Evolutionary conservation across 2,888 invertebrate genomes (phyloP), one percentile per base, ranked within the genome.

Genomic region (Polymixis flavicincta): DNA sequence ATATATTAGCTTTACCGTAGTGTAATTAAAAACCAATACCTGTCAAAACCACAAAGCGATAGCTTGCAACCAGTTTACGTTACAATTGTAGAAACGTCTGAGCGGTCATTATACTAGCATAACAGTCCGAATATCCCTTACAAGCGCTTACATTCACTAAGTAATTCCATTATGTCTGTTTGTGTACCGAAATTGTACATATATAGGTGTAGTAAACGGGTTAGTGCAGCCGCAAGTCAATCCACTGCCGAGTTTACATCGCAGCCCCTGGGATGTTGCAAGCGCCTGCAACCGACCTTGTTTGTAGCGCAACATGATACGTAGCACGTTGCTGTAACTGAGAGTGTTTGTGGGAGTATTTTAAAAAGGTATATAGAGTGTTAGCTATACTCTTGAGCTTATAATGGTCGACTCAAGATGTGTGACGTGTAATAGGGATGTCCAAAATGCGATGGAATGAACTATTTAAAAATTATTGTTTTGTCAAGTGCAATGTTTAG

Each of bases 231-330:
- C 85, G 75, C 89, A 85, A 92, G 94, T 94, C 94, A 92, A 90
- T 94, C 91, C 80, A 45, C 88, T 92, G 94, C 94, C 94, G 82
- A 90, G 93, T 94, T 94, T 92, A 89, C 90, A 87, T 77, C 68
- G 74, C 80, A 74, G 82, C 85, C 84, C 73, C 22, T 61, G 84
- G 81, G 86, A 86, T 75, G 77, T 74, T 67, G 64, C 83, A 42
- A 67, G 54, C n/a, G 37, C 11, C 71, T 71, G 67, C 57, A n/a
- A 55, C 57, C 50, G 25, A 64, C 74, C 75, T 68, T 75, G 82
- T 82, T 75, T 79, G 66, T 71, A 63, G 55, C 37, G 28, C 54
- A 52, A 28, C 67, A 54, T 69, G 74, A 59, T 71, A 76, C 59
- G 55, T 66, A 77, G 32, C 68, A 25, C 37, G 75, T 71, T 76